A percentile compares a stretch with the other conserved stretches of the same genome.
Evolutionary conservation across 2,888 invertebrate species (phyloP).

Genomic region (Drosophila limbata): DNA sequence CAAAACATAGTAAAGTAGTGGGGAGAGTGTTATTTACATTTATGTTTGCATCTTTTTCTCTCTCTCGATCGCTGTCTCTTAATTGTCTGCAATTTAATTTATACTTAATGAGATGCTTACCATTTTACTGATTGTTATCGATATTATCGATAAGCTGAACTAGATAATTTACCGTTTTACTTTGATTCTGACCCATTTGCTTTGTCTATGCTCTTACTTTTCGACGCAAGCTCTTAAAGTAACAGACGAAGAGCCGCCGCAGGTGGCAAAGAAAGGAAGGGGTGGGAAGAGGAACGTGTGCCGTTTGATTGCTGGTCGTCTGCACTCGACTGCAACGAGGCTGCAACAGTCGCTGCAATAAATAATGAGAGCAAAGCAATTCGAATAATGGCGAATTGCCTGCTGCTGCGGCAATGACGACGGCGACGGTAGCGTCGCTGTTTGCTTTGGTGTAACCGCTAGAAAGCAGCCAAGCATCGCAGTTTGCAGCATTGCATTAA

Average conservation of each 20-base stretch:
- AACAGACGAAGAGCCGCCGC: not conserved
- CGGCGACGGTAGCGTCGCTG: slow-evolving; percentile 24
- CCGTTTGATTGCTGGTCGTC: slow-evolving; percentile 53
- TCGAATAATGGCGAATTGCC: slow-evolving; percentile 72
- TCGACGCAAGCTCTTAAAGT: slow-evolving; percentile 3
- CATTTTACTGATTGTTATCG: slow-evolving; percentile 27
- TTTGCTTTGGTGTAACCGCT: slow-evolving; percentile 56
- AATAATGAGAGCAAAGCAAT: slow-evolving; percentile 76
- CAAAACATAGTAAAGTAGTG: slow-evolving; percentile 35
- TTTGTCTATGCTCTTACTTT: slow-evolving; percentile 10
- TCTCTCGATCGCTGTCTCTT: not conserved
- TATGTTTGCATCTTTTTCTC: slow-evolving; percentile 21
- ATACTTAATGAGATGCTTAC: slow-evolving; percentile 36
- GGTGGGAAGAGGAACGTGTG: slow-evolving; percentile 26
- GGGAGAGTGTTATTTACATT: slow-evolving; percentile 32
- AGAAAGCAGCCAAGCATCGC: slow-evolving; percentile 72
- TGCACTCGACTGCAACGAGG: slow-evolving; percentile 66
- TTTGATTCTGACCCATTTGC: slow-evolving; percentile 13
- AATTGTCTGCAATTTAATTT: slow-evolving; percentile 26
- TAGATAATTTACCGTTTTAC: slow-evolving; percentile 11
- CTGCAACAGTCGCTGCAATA: slow-evolving; percentile 65
- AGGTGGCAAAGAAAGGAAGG: not conserved
- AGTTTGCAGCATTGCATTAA: slow-evolving; percentile 25
- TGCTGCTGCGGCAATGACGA: slow-evolving; percentile 24
- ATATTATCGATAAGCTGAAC: slow-evolving; percentile 17